Conservation (phyloP, 2,888 invertebrate genomes). For the Drosophila anomelani region DNA sequence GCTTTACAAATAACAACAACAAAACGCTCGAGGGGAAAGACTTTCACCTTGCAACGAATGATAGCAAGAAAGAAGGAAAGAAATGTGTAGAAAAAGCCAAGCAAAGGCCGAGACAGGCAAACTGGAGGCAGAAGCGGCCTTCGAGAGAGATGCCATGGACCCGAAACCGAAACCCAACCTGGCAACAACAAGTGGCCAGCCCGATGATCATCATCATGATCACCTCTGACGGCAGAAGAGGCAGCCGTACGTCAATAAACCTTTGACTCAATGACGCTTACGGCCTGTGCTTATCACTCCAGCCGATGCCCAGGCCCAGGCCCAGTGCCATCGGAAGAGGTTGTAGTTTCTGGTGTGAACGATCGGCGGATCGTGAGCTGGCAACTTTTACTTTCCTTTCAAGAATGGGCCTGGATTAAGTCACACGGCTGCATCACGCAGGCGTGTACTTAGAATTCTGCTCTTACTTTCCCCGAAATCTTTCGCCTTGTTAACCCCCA, state of each 20-base stretch:
- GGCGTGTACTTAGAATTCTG: constrained; percentile 64
- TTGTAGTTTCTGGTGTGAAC: constrained; percentile 42
- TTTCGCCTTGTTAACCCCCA: constrained; percentile 49
- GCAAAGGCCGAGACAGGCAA: constrained; percentile 20
- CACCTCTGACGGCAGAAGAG: constrained; percentile 30
- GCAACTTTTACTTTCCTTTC: constrained; percentile 75
- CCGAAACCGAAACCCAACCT: constrained; percentile 44
- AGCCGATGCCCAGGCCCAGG: constrained; percentile 39
- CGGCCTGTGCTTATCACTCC: constrained; percentile 60
- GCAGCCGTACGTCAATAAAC: constrained; percentile 71
- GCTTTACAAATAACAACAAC: constrained; percentile 63
- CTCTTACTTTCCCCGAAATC: constrained; percentile 41
- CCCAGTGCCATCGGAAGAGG: constrained; percentile 14
- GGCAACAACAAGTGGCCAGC: constrained; percentile 66
- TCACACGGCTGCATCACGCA: constrained; percentile 46
- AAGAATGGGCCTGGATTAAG: constrained; percentile 66
- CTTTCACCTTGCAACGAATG: constrained; percentile 75
- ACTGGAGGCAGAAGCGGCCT: constrained; percentile 63
- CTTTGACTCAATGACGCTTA: constrained; percentile 71
- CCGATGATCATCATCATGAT: constrained; percentile 51
- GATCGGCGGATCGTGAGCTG: constrained; percentile 54
- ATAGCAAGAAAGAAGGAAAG: constrained; percentile 42
- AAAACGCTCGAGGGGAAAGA: constrained; percentile 78
- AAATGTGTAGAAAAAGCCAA: constrained; percentile 20
- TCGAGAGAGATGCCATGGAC: constrained; percentile 66